Base-by-base conservation (phyloP, 2,797 vertebrate species). In the Xiphorhynchus erythropygius region DNA sequence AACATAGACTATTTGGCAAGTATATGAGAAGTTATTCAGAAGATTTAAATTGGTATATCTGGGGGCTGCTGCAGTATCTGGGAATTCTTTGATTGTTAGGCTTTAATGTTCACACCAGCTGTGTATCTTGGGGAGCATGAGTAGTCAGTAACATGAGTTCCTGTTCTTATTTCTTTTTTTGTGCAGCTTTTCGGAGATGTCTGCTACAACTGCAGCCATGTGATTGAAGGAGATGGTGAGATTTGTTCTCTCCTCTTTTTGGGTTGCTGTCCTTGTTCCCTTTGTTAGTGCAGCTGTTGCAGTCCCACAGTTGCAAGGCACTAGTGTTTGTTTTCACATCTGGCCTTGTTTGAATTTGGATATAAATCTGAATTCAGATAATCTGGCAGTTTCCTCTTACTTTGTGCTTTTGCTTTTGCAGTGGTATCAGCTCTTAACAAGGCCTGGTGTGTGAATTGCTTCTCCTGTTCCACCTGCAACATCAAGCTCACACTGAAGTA, bases 191-290 rank as follows among this genome's bases (percentile, higher is more conserved):
- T 98, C 56, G 98, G 98, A 89, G 98, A 98, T 5, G 97, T 98
- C 74, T 98, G 98, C 91, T 98, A 98, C 93, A 97, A 97, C 95
- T 98, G 98, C 97, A 98, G 97, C 90, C 98, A 97, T 1, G 98
- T 98, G 97, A 98, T 98, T 46, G 98, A 98, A 92, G 98, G 98
- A 33, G 98, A 98, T 28, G 98, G 98, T 98, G 90, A 98, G 98
- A 71, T 88, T 60, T 75, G 49, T 85, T 79, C 89, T 73, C 55
- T 87, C 33, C 89, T 87, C 60, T 23, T 6, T 76, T 62, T 76
- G 81, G 24, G 30, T 90, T 28, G 37, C 79, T 78, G 62, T 90
- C 49, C 73, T 65, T 46, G 27, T 63, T 67, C 71, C 17, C 21
- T 82, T 96, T 94, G 82, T 92, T 68, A 62, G 55, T 94, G 94